A percentile compares a stretch with the other conserved stretches of the same genome.
phyloP scores from a whole-genome alignment of 2,888 invertebrate genomes.

The Caenorhabditis becei region DNA sequence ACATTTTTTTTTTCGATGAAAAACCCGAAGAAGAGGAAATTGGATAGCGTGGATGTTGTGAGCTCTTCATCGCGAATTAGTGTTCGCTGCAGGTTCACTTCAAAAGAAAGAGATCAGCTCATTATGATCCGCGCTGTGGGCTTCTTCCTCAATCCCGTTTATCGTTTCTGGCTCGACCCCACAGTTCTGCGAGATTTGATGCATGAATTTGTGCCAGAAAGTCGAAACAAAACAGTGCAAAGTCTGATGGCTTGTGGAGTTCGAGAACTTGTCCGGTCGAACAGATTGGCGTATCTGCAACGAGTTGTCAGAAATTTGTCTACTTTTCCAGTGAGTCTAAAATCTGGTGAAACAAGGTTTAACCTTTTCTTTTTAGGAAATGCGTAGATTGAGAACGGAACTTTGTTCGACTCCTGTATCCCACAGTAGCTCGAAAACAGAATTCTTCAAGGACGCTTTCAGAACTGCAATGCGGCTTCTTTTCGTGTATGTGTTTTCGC shows the following conservation, averaged over 20 bases:
- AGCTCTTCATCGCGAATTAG: slow-evolving; percentile 67
- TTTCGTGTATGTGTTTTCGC: slow-evolving; percentile 68
- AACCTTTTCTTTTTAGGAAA: slow-evolving; percentile 58
- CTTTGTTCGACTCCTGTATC: slow-evolving; percentile 64
- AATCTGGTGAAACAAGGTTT: background rate
- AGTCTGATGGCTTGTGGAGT: slow-evolving; percentile 80
- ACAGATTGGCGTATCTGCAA: slow-evolving; percentile 76
- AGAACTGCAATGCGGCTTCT: slow-evolving; percentile 74
- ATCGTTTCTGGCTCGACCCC: slow-evolving; percentile 80
- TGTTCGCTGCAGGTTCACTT: slow-evolving; percentile 68
- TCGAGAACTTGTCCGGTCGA: slow-evolving; percentile 74
- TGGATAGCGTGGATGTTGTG: slow-evolving; percentile 73
- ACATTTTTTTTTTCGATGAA: background rate
- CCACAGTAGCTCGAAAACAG: slow-evolving; percentile 66
- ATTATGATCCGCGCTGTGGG: slow-evolving; percentile 79
- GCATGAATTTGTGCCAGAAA: slow-evolving; percentile 80
- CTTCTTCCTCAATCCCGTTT: slow-evolving; percentile 80
- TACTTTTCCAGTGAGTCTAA: slow-evolving; percentile 64
- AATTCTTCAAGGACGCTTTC: slow-evolving; percentile 78
- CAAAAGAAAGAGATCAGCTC: slow-evolving; percentile 76
- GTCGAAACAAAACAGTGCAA: slow-evolving; percentile 70
- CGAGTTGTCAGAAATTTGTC: slow-evolving; percentile 76
- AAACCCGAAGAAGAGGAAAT: slow-evolving; percentile 65
- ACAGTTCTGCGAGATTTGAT: slow-evolving; percentile 79
- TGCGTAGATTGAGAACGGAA: slow-evolving; percentile 71